phyloP scores from a whole-genome alignment of 2,113 vertebrate species.

The Atherinomorus stipes region DNA sequence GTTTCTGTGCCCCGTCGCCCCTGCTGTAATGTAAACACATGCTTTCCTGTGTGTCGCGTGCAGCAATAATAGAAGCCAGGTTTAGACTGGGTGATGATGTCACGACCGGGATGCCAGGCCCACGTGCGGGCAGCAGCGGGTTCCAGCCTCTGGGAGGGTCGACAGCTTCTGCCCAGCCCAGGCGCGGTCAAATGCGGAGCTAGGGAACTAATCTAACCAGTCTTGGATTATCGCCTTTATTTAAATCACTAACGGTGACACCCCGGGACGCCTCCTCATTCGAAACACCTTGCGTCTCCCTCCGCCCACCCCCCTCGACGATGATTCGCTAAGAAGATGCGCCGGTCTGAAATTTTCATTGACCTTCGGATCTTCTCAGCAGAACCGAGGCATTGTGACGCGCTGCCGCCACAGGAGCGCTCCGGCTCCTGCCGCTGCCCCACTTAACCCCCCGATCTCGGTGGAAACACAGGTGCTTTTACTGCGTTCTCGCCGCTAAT shows the following conservation, averaged over 20 bases:
- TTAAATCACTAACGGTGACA: not conserved
- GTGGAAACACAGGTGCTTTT: slow-evolving; percentile 31
- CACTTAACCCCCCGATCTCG: not conserved
- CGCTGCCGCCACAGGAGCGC: slow-evolving; percentile 55
- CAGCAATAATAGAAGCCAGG: not conserved
- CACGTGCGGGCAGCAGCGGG: slow-evolving; percentile 39
- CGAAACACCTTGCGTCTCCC: slow-evolving; percentile 9
- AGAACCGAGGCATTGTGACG: slow-evolving; percentile 41
- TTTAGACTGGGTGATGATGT: slow-evolving; percentile 52
- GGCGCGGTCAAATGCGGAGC: slow-evolving; percentile 45
- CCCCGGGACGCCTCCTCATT: not conserved
- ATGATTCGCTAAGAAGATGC: slow-evolving; percentile 74
- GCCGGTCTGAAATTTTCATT: slow-evolving; percentile 59
- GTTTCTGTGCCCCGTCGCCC: not conserved
- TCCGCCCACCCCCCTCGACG: slow-evolving; percentile 26
- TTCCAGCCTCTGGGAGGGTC: slow-evolving; percentile 37
- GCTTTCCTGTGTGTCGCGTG: not conserved
- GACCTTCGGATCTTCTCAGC: slow-evolving; percentile 74
- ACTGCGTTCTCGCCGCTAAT: slow-evolving; percentile 8
- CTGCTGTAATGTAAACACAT: slow-evolving; percentile 21
- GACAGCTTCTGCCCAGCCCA: slow-evolving; percentile 31
- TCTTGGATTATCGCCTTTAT: not conserved
- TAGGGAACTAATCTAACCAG: slow-evolving; percentile 5
- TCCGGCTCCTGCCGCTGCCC: slow-evolving; percentile 46
- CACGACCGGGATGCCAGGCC: slow-evolving; percentile 54